Base-by-base conservation (phyloP, 2,113 vertebrate genomes). In the Chlorodrepanis virens region DNA sequence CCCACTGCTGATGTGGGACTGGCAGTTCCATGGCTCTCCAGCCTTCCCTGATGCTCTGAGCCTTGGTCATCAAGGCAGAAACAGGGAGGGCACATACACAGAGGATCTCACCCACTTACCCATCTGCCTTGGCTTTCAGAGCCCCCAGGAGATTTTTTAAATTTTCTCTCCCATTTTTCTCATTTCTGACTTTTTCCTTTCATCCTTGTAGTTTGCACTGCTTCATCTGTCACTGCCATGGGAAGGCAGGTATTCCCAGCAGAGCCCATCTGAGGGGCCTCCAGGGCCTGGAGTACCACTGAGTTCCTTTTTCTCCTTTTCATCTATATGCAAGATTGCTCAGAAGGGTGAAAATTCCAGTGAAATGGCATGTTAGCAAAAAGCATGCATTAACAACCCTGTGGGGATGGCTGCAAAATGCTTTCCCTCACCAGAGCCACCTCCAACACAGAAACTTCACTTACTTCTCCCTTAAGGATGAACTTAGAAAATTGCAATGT, bases 301-400 rank as follows among this genome's bases (percentile, higher is more conserved):
- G 21, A 70, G 35, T 27, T 80, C 56, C 35, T 68, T 71, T 94
- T 75, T 16, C 40, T 89, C 56, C 50, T 13, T 91, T 88, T 86
- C 21, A 44, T 40, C 86, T 1, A 0, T 24, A n/a, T 6, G 33
- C n/a, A 40, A 84, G 80, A 84, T 89, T 90, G 76, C 79, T 94
- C 88, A 92, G 88, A 93, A 92, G 94, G 76, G 90, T 93, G 93
- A 96, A 93, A 81, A 92, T 82, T 78, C 76, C 92, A 78, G 77
- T 9, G 69, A 90, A 96, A 89, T 29, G 60, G 72, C 69, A 78
- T 4, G n/a, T 69, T 87, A 92, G 83, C 86, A 94, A 94, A 94
- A 93, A 87, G 40, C 64, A 47, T 2, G 28, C 80, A 72, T 82
- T 90, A 90, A 81, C 81, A 82, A 12, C 89, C 90, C 79, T 31